Conservation (phyloP, 2,113 vertebrate genomes). For the Rhea americana region DNA sequence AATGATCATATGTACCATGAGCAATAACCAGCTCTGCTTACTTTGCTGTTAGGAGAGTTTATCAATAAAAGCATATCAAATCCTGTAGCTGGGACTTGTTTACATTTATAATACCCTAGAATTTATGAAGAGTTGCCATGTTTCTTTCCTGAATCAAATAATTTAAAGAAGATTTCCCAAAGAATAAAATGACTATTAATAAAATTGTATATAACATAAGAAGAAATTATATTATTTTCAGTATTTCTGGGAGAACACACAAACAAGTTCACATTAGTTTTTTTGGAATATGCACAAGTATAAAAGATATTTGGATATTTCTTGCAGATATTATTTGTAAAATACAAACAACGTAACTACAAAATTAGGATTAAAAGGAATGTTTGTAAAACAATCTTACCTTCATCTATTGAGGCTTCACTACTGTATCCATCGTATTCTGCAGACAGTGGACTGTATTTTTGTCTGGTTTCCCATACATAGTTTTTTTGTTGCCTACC, state of each 20-base stretch:
- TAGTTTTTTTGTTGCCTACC: slow-evolving; percentile 82
- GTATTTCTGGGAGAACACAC: neutral
- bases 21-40: neutral
- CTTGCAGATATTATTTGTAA: neutral
- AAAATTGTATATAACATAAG: neutral
- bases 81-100: neutral
- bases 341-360: slow-evolving; percentile 11
- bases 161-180: neutral
- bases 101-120: neutral
- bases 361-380: slow-evolving; percentile 59
- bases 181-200: neutral
- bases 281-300: slow-evolving; percentile 39
- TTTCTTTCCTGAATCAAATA: slow-evolving; percentile 24
- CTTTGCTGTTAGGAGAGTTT: neutral
- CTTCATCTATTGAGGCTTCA: slow-evolving; percentile 92
- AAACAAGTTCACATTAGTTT: neutral
- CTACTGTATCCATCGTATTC: slow-evolving; percentile 95
- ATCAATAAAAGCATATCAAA: neutral
- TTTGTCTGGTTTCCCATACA: slow-evolving; percentile 90
- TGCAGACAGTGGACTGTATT: slow-evolving; percentile 90
- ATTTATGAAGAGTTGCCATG: neutral
- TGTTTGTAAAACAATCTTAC: slow-evolving; percentile 78
- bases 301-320: neutral
- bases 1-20: neutral
- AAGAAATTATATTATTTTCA: neutral